Evolutionary conservation across 2,797 vertebrate genomes (phyloP), one percentile per base, ranked within the genome.

Genomic region (Gallinago nigripennis): DNA sequence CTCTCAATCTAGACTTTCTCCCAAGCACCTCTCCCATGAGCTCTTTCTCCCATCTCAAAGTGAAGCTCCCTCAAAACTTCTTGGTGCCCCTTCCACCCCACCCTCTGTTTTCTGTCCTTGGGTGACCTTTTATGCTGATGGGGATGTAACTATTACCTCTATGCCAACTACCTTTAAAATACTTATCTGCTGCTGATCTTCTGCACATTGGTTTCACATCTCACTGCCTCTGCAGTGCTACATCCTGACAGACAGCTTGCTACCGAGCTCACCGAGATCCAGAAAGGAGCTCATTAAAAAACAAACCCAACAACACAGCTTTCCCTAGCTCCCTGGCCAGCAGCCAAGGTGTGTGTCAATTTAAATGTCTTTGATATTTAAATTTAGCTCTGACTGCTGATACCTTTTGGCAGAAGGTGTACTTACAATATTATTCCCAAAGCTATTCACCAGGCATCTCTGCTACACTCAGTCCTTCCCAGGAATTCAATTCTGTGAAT

Each of bases 281-380:
- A 79, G 21, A 85, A 86, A 66, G 23, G 45, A 95, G 30, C 45
- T 94, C 33, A 91, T 90, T 93, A 86, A 94, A 93, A 95, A 76
- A 14, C 77, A 95, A 96, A 82, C 31, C 30, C 1, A 80, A 70
- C 64, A 86, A 82, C 77, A 64, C 82, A 86, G 83, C 63, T 69
- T 94, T 86, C 83, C 66, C 53, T 66, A 76, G 70, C 53, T 80
- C 23, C 82, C 88, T 97, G 92, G 93, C 88, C 43, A 63, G 86
- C 78, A 93, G 95, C 90, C 92, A 95, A 75, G 3, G 60, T 92
- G 76, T 77, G 68, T 96, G 83, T 95, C 86, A 94, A 93, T 93
- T 95, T 95, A 87, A 94, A 95, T 94, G 81, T 53, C 92, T 97
- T 93, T 96, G 92, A 94, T 96, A 95, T 94, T 94, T 93, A 96